phyloP scores from a whole-genome alignment of 1,140 invertebrate species.

The Lepeophtheirus salmonis region DNA sequence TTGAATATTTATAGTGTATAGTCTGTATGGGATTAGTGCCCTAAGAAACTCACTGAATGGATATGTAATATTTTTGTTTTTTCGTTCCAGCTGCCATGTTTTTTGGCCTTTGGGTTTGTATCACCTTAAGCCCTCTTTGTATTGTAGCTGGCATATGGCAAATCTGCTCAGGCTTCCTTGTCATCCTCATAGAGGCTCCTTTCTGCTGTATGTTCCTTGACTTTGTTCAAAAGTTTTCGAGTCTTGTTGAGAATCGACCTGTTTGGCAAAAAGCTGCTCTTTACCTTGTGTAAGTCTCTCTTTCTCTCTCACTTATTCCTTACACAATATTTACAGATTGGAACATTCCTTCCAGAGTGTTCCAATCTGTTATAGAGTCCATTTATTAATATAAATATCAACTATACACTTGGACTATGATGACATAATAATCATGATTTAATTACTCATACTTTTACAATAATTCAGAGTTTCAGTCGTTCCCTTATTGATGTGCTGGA shows the following conservation, averaged over 20 bases:
- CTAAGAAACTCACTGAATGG: background rate
- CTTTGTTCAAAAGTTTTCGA: constrained; percentile 60
- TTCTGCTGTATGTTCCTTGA: constrained; percentile 86
- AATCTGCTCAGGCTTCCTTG: constrained; percentile 7
- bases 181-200: constrained; percentile 55
- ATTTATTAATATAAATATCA: no score
- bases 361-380: no score
- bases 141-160: constrained; percentile 12
- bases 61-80: constrained; percentile 1
- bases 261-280: constrained; percentile 69
- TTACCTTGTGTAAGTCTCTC: constrained; percentile 61
- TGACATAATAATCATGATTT: no score
- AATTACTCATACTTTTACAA: no score
- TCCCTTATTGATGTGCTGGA: no score
- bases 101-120: constrained; percentile 3
- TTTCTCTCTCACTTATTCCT: no score
- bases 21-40: constrained; percentile 5
- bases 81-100: constrained; percentile 12
- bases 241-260: constrained; percentile 56
- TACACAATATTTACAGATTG: no score
- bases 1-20: background rate
- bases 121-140: constrained; percentile 6
- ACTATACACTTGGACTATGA: no score
- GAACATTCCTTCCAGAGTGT: no score
- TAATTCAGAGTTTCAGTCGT: no score